Evolutionary conservation across 1,140 invertebrate genomes (phyloP), one percentile per base, ranked within the genome.

Genomic region (Protaetia brevitarsis): DNA sequence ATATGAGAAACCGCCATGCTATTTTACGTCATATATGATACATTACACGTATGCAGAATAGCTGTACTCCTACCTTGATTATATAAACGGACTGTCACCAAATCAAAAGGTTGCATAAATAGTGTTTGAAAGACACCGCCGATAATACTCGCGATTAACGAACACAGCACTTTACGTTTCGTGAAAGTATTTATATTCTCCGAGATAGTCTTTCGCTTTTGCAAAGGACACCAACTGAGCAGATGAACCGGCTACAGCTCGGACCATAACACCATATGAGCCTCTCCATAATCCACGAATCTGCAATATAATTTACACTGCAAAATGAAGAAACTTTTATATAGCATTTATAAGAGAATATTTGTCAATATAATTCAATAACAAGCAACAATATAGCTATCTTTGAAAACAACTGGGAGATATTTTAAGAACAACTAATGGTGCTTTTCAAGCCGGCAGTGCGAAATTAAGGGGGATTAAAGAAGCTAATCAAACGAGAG

Each of bases 91-190:
- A 94, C 96, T 1, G 93, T 91, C 41, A 97, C 85, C 0, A 96
- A 89, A 80, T 97, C 95, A 71, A 96, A 94, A 0, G 95, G 95
- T 45, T 93, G 94, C 82, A 97, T 93, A 37, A 86, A 87, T 0
- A 93, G 30, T 0, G 90, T 89, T 77, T 96, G 90, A 7, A 89
- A 85, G 6, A 92, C 77, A 2, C 94, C 94, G 8, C 93, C 91
- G 3, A 93, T 78, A 73, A 92, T 86, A 29, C 91, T 91, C 2
- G 91, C 88, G 3, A 86, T 70, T 71, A 97, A 90, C 0, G 92
- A 90, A 66, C 87, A 83, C 28, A 88, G 69, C 67, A 89, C 81
- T 13, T 88, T 85, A 8, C 83, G 86, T 16, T 82, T 76, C 16
- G 68, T 61, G 68, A 87, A 85, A 27, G 87, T 68, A n/a, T 79